Percentiles rank a stretch among this genome's conserved stretches.
phyloP scores from a whole-genome alignment of 2,888 invertebrate genomes.

The Suillia variegata region DNA sequence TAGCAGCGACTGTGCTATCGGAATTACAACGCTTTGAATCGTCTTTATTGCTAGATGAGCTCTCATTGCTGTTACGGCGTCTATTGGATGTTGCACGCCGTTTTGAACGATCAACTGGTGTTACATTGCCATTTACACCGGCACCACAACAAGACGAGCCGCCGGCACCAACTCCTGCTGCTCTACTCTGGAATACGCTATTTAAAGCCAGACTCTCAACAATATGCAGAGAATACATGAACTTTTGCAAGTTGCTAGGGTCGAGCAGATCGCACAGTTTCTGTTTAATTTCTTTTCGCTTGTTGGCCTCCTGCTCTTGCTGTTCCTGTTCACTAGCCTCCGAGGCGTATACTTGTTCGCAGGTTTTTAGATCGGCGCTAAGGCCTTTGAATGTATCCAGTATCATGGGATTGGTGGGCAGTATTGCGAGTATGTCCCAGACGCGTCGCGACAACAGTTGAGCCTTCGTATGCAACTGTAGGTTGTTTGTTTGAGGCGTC shows the following conservation, averaged over 20 bases:
- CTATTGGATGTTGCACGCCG: slow-evolving; percentile 27
- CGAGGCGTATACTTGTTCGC: slow-evolving; percentile 42
- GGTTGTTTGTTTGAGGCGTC: slow-evolving; percentile 73
- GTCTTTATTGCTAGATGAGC: slow-evolving; percentile 23
- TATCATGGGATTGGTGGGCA: slow-evolving; percentile 88
- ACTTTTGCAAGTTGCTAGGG: slow-evolving; percentile 87
- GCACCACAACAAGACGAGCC: slow-evolving; percentile 24
- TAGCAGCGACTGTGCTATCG: slow-evolving; percentile 23
- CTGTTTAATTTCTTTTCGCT: slow-evolving; percentile 55
- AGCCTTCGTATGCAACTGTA: slow-evolving; percentile 82
- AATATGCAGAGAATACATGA: slow-evolving; percentile 94
- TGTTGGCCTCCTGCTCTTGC: slow-evolving; percentile 50
- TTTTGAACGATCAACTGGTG: slow-evolving; percentile 38
- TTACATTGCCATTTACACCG: slow-evolving; percentile 39
- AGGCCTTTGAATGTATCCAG: slow-evolving; percentile 79
- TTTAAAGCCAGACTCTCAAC: slow-evolving; percentile 72
- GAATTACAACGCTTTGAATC: slow-evolving; percentile 35
- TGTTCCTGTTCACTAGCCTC: slow-evolving; percentile 15
- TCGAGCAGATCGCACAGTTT: slow-evolving; percentile 77
- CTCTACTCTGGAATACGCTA: slow-evolving; percentile 41
- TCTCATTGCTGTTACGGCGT: slow-evolving; percentile 44
- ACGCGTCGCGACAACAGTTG: slow-evolving; percentile 88
- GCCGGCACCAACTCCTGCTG: too few species aligned
- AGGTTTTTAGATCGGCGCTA: slow-evolving; percentile 50
- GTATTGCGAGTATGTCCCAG: slow-evolving; percentile 91